phyloP scores from a whole-genome alignment of 2,888 invertebrate species.

The Pyralis farinalis region DNA sequence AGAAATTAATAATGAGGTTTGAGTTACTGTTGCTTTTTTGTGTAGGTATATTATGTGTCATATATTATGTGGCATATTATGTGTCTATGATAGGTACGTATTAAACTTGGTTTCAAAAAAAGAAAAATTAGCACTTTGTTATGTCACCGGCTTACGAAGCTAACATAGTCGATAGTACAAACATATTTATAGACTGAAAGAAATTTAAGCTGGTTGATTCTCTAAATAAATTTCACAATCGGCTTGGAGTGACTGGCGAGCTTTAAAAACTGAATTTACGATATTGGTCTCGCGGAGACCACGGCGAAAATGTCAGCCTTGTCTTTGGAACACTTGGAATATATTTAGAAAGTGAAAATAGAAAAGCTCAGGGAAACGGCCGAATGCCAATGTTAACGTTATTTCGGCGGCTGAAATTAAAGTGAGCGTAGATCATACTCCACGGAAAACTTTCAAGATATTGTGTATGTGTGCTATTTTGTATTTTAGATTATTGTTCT shows the following conservation, averaged over 20 bases:
- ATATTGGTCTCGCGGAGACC: conserved; percentile 34
- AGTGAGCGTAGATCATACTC: conserved; percentile 12
- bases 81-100: too few relatives aligned
- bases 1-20: too few relatives aligned
- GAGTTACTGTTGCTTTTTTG: too few relatives aligned
- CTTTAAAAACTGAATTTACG: conserved; percentile 33
- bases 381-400: conserved; percentile 74
- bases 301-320: conserved; percentile 58
- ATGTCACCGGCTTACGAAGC: not conserved
- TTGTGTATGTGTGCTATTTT: too few relatives aligned
- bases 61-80: too few relatives aligned
- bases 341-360: conserved; percentile 65
- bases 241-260: conserved; percentile 20
- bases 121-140: too few relatives aligned
- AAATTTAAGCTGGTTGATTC: conserved; percentile 7
- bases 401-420: conserved; percentile 53
- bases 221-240: conserved; percentile 15
- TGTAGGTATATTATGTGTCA: too few relatives aligned
- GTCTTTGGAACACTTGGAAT: conserved; percentile 45
- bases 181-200: conserved; percentile 3
- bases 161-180: not conserved
- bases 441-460: conserved; percentile 3
- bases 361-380: conserved; percentile 62
- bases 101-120: too few relatives aligned
- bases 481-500: too few relatives aligned